A percentile compares a stretch with the other conserved stretches of the same genome.
These are phyloP conservation scores for Mythimna vitellina DNA, from an alignment of 2,888 invertebrate genomes.

Conservation along the genomic window DNA sequence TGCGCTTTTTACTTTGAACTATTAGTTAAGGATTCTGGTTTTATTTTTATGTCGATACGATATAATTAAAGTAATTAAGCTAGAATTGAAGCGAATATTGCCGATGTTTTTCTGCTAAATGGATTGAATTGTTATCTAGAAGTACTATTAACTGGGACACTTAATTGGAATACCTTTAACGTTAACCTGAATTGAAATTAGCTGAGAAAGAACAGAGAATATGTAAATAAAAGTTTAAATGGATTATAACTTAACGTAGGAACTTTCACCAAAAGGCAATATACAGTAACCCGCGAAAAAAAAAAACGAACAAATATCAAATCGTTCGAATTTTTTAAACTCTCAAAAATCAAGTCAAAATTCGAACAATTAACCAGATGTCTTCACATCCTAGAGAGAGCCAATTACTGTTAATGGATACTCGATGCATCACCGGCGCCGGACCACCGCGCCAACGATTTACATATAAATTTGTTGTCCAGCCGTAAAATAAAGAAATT, in stretches of 20 bases:
- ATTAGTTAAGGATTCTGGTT: slow-evolving; percentile 62
- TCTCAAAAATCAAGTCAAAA: slow-evolving; percentile 33
- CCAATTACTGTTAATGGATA: slow-evolving; percentile 79
- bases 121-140: slow-evolving; percentile 1
- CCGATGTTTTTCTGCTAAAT: neutral
- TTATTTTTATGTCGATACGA: slow-evolving; percentile 58
- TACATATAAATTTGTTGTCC: slow-evolving; percentile 89
- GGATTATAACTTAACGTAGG: neutral
- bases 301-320: neutral
- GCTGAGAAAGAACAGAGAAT: neutral
- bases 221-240: neutral
- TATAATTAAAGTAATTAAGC: slow-evolving; percentile 52
- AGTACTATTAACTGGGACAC: slow-evolving; percentile 1
- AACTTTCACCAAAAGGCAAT: neutral
- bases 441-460: slow-evolving; percentile 87
- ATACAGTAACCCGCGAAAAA: neutral
- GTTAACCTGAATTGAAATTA: neutral
- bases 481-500: slow-evolving; percentile 90
- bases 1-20: slow-evolving; percentile 69
- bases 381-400: slow-evolving; percentile 67
- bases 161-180: neutral
- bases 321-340: neutral
- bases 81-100: neutral
- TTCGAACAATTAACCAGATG: slow-evolving; percentile 59
- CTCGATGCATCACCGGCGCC: slow-evolving; percentile 72